These are phyloP conservation scores for Mellivora capensis DNA, from an alignment of 2,113 vertebrate genomes.

Conservation along the genomic window DNA sequence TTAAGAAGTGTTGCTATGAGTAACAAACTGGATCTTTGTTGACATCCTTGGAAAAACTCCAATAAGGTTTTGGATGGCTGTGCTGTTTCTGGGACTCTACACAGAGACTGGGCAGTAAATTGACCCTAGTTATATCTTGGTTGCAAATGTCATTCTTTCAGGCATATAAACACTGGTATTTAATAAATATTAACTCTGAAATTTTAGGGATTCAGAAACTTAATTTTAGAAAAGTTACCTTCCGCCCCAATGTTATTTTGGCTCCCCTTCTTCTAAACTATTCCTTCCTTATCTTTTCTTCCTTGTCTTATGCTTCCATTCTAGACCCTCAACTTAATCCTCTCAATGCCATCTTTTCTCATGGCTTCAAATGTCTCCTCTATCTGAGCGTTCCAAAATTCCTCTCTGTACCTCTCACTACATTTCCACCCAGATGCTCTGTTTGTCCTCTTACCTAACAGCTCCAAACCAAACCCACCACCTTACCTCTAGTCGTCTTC, in stretches of 20 bases:
- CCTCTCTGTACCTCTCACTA: neutral
- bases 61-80: neutral
- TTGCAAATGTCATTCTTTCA: neutral
- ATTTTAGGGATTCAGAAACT: neutral
- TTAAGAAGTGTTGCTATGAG: neutral
- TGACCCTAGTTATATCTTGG: neutral
- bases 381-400: neutral
- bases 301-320: neutral
- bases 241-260: neutral
- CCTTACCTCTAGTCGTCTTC: neutral
- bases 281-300: neutral
- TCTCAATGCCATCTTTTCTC: neutral
- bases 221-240: neutral
- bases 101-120: neutral
- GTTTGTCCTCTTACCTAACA: neutral
- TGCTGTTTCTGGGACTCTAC: neutral
- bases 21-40: constrained; percentile 22
- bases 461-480: neutral
- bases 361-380: neutral
- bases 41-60: neutral
- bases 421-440: neutral
- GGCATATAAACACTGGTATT: neutral
- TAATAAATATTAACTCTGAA: neutral
- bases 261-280: neutral
- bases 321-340: neutral